phyloP scores from a whole-genome alignment of 2,888 invertebrate species.

The Aproaerema taeniolella region DNA sequence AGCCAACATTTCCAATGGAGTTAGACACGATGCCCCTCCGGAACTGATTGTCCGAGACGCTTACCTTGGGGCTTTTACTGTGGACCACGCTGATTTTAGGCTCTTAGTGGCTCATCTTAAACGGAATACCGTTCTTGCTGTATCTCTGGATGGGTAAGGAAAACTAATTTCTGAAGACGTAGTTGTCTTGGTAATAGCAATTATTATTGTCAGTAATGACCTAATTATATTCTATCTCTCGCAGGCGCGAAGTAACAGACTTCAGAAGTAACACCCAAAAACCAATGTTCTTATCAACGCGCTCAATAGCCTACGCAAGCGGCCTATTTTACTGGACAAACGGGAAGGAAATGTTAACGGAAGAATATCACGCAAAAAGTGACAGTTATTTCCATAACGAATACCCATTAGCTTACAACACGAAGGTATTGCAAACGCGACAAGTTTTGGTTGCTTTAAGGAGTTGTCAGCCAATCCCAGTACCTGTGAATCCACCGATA shows the following conservation, averaged over 20 bases:
- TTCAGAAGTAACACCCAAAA: slow-evolving; percentile 85
- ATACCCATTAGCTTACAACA: slow-evolving; percentile 75
- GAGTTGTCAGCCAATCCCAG: slow-evolving; percentile 86
- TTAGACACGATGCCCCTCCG: slow-evolving; percentile 82
- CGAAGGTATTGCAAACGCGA: slow-evolving; percentile 48
- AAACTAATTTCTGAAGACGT: slow-evolving; percentile 11
- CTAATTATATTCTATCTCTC: too few relatives aligned
- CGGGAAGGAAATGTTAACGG: slow-evolving; percentile 84
- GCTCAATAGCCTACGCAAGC: slow-evolving; percentile 85
- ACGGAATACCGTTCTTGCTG: slow-evolving; percentile 87
- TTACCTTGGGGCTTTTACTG: slow-evolving; percentile 87
- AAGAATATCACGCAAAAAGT: slow-evolving; percentile 84
- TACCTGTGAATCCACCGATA: slow-evolving; percentile 87
- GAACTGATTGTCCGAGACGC: slow-evolving; percentile 81
- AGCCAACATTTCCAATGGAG: slow-evolving; percentile 85
- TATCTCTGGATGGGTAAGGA: slow-evolving; percentile 88
- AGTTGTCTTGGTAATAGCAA: too few relatives aligned
- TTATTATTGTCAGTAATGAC: too few relatives aligned
- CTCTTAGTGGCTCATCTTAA: slow-evolving; percentile 85
- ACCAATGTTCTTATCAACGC: slow-evolving; percentile 84
- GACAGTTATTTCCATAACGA: slow-evolving; percentile 88
- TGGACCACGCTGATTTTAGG: slow-evolving; percentile 89
- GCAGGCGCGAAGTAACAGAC: slow-evolving; percentile 82
- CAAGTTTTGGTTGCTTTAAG: slow-evolving; percentile 77
- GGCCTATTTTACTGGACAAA: slow-evolving; percentile 93